Percentiles rank a stretch among this genome's conserved stretches.
Conservation (phyloP, 2,797 vertebrate genomes). For the Astyanax mexicanus region DNA sequence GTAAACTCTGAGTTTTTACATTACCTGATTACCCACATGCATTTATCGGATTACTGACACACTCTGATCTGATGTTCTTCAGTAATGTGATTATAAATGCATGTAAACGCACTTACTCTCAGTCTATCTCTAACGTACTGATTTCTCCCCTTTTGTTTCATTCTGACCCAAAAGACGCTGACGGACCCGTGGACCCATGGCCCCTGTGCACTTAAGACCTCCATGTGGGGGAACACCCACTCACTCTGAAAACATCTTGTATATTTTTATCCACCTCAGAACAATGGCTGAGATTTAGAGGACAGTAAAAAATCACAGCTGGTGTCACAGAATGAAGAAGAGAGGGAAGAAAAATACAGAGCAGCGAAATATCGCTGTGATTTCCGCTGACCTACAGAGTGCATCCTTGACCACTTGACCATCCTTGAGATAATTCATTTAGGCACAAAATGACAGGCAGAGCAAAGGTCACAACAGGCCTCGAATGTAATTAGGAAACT, state of each 20-base stretch:
- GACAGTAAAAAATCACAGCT: slow-evolving; percentile 69
- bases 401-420: slow-evolving; percentile 63
- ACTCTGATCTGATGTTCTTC: too few relatives aligned
- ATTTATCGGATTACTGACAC: too few relatives aligned
- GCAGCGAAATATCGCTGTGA: slow-evolving; percentile 60
- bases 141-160: slow-evolving; percentile 54
- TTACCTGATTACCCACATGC: too few relatives aligned
- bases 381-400: slow-evolving; percentile 47
- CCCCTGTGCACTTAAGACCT: slow-evolving; percentile 67
- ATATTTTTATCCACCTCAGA: slow-evolving; percentile 77
- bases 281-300: slow-evolving; percentile 75
- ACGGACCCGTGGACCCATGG: slow-evolving; percentile 68
- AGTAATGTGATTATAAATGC: too few relatives aligned
- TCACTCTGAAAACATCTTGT: slow-evolving; percentile 62
- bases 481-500: slow-evolving; percentile 36
- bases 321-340: slow-evolving; percentile 61
- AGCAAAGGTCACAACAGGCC: slow-evolving; percentile 64
- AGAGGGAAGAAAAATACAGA: slow-evolving; percentile 62
- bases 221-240: slow-evolving; percentile 74
- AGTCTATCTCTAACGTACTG: neutral
- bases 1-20: too few relatives aligned
- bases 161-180: slow-evolving; percentile 69
- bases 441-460: slow-evolving; percentile 69
- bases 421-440: slow-evolving; percentile 56
- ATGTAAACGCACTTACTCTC: neutral